Conservation (phyloP, 2,797 vertebrate species). For the Tolypeutes matacus region DNA sequence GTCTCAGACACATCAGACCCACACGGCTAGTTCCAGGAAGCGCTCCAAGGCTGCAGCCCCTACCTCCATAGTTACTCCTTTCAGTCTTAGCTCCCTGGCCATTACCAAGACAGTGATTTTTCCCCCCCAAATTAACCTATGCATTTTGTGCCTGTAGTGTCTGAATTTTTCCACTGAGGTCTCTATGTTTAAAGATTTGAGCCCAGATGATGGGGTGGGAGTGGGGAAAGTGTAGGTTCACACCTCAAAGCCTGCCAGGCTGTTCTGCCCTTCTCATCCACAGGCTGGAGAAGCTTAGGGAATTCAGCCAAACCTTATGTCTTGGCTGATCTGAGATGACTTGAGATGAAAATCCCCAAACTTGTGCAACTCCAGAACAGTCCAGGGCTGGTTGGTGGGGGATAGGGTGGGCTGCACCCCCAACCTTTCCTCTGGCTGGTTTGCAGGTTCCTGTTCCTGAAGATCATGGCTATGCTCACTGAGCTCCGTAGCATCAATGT, state of each 20-base stretch:
- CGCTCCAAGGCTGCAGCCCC: neutral
- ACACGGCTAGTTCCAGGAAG: neutral
- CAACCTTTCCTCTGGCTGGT: neutral
- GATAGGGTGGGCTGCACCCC: neutral
- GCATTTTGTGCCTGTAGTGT: neutral
- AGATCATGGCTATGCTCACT: slow-evolving; percentile 90
- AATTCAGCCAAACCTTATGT: neutral
- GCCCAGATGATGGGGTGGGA: neutral
- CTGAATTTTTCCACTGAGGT: neutral
- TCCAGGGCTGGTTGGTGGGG: neutral
- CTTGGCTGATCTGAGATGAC: neutral
- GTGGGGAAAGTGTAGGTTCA: neutral
- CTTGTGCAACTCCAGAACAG: neutral
- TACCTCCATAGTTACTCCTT: neutral
- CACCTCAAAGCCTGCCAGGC: neutral
- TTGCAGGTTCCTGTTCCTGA: slow-evolving; percentile 90
- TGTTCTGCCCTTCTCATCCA: neutral
- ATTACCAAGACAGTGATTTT: neutral
- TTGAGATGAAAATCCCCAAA: neutral
- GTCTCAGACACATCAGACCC: neutral
- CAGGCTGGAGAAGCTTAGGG: neutral
- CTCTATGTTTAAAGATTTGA: neutral
- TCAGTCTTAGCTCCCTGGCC: neutral
- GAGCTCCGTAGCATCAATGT: slow-evolving; percentile 91
- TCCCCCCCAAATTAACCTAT: neutral